Evolutionary conservation across 2,888 invertebrate species (phyloP), one percentile per base, ranked within the genome.

Genomic region (Synanthedon formicaeformis): DNA sequence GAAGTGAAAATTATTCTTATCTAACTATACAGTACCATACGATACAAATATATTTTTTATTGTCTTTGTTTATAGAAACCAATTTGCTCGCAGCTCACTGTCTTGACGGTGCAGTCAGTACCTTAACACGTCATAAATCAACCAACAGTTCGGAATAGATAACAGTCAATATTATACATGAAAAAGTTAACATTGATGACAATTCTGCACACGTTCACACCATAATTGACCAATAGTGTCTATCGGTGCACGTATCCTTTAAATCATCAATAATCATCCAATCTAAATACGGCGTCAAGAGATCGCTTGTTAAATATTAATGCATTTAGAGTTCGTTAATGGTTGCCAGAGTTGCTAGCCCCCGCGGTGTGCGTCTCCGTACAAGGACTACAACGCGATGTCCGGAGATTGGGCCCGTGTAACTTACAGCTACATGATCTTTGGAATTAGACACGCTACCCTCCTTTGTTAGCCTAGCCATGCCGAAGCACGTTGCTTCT

Each of bases 311-410:
- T 73, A 65, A 71, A 74, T 76, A 75, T 75, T 71, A 73, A 74
- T 74, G 67, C 60, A 60, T 60, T 58, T 55, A 56, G 59, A 51
- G 56, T 53, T 55, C 53, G 68, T 71, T 75, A 76, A 70, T 71
- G 66, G 66, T 57, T 60, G 58, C 62, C 62, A 60, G 60, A 41
- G n/a, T 34, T 34, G 56, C 53, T 51, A 63, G 69, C 71, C 68
- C 69, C 71, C 66, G 65, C 52, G 41, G 54, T 34, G 34, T 34
- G 34, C 34, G 27, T 16, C 12, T 58, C 78, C 76, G 51, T 78
- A 79, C 70, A 78, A 71, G 80, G 79, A 71, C 67, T 70, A 67
- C 70, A 65, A 70, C 58, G 62, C 63, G 54, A 60, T 67, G 63
- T 67, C 64, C 64, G 58, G 58, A 69, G 71, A 75, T 75, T 71